These are phyloP conservation scores for Seriola rivoliana DNA, from an alignment of 2,113 vertebrate genomes.

Conservation along the genomic window DNA sequence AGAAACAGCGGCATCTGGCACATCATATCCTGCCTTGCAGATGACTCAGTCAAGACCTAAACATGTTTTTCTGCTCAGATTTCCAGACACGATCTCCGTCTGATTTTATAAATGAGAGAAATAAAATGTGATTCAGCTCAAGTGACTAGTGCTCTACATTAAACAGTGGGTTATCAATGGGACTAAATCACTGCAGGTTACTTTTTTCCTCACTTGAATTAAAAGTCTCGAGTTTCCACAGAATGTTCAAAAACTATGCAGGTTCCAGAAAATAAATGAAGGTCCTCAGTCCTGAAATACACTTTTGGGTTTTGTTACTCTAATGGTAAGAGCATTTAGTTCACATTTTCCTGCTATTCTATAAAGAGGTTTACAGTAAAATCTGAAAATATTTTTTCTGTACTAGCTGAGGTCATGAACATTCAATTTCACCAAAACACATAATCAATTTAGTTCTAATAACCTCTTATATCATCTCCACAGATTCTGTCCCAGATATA, in stretches of 20 bases:
- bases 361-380: background rate
- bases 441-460: background rate
- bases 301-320: background rate
- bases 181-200: background rate
- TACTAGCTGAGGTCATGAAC: background rate
- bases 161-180: background rate
- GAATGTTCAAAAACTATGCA: background rate
- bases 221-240: background rate
- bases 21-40: background rate
- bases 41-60: slow-evolving; percentile 1
- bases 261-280: slow-evolving; percentile 11
- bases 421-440: background rate
- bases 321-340: slow-evolving; percentile 12
- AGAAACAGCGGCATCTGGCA: slow-evolving; percentile 26
- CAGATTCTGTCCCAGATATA: slow-evolving; percentile 15
- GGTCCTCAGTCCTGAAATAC: background rate
- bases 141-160: background rate
- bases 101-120: background rate
- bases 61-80: slow-evolving; percentile 22
- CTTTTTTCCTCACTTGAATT: background rate
- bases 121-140: background rate
- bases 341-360: background rate
- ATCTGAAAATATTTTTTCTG: background rate
- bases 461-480: background rate
- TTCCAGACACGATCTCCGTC: too few species aligned